Conservation (phyloP, 2,797 vertebrate genomes). For the Oophaga sylvatica region DNA sequence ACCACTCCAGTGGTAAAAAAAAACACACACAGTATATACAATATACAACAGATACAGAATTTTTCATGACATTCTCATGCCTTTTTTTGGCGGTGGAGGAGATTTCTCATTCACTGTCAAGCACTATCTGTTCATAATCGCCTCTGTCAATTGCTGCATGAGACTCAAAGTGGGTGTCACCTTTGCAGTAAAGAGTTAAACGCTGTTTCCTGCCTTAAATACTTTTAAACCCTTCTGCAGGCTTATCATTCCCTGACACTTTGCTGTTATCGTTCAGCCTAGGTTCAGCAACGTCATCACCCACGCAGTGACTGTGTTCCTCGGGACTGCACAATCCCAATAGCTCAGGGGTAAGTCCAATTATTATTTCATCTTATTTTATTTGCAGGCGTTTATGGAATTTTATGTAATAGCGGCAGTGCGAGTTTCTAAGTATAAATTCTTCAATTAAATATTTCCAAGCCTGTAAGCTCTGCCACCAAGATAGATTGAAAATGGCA, state of each 20-base stretch:
- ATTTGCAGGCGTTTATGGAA: background rate
- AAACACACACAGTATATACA: background rate
- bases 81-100: too few relatives aligned
- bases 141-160: background rate
- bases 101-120: background rate
- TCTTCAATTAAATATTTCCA: background rate
- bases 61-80: too few relatives aligned
- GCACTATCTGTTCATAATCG: background rate
- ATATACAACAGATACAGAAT: background rate
- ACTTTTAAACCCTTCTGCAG: background rate
- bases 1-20: too few relatives aligned
- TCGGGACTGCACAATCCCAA: background rate
- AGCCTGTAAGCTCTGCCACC: background rate
- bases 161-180: slow-evolving; percentile 19
- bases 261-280: slow-evolving; percentile 47
- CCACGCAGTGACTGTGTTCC: background rate
- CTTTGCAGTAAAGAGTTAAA: slow-evolving; percentile 13
- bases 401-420: background rate
- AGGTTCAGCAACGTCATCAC: slow-evolving; percentile 21
- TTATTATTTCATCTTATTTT: background rate
- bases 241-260: slow-evolving; percentile 51
- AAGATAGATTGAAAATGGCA: background rate
- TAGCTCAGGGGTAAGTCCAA: slow-evolving; percentile 32
- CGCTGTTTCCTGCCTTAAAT: slow-evolving; percentile 12
- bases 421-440: background rate